Base-by-base conservation (phyloP, 2,113 vertebrate species). In the Rhea americana region DNA sequence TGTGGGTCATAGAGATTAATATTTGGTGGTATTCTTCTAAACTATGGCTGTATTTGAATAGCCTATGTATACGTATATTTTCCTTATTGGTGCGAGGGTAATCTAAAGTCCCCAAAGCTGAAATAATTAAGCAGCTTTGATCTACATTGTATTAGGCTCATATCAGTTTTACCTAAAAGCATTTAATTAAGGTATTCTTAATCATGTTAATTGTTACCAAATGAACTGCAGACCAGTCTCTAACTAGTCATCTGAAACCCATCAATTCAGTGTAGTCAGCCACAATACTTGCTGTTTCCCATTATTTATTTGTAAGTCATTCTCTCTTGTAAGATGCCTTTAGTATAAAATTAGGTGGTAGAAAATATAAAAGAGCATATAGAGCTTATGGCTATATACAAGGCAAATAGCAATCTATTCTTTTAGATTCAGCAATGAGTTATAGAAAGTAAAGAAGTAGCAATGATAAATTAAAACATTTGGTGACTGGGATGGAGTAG, bases 391-490 rank as follows among this genome's bases (percentile, higher is more conserved):
- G 8, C 37, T 9, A 20, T 41, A 7, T 72, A 8, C 35, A 59
- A 67, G 11, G 32, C 17, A 82, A 76, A 58, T 59, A 66, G 25
- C 45, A 74, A 13, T 30, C 94, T 94, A 21, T 77, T 83, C 12
- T 35, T 91, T 73, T 92, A 16, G 47, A 25, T 79, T 92, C 28
- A 93, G 37, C 50, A 76, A 20, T 85, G 61, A 93, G 66, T 94
- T 70, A 19, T 67, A 48, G 92, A 76, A 75, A 26, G 17, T 85
- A 89, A 83, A 93, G 32, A 77, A 87, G n/a, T 61, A 82, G 53
- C 50, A 80, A 37, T 74, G 26, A 24, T 80, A 76, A 85, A 83
- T 67, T 28, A 39, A 85, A 91, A 71, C 28, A n/a, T 13, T 74
- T 43, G 32, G 65, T 90, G 70, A 20, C 39, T 76, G 68, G 39